phyloP scores from a whole-genome alignment of 2,888 invertebrate genomes.

The Ophion ellenae region DNA sequence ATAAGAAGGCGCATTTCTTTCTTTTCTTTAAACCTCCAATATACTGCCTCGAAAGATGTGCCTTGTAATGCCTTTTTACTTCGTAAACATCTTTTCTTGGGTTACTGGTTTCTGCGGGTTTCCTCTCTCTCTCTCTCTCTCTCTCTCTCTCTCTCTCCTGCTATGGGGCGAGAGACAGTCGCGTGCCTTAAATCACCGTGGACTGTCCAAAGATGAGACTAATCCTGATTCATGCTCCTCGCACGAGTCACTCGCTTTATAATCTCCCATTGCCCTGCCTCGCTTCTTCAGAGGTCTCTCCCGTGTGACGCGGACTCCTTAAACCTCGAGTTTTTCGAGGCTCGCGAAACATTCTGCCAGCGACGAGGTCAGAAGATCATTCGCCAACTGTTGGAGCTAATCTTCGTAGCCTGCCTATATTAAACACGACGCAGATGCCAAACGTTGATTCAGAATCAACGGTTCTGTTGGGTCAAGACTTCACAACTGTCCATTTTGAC shows the following conservation, averaged over 20 bases:
- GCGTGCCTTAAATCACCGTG: conserved; percentile 76
- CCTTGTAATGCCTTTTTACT: conserved; percentile 63
- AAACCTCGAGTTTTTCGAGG: conserved; percentile 31
- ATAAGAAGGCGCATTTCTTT: conserved; percentile 73
- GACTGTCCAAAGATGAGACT: conserved; percentile 76
- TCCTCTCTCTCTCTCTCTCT: conserved; percentile 39
- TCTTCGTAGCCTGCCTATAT: neutral
- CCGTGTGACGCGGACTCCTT: conserved; percentile 43
- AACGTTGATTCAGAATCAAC: neutral
- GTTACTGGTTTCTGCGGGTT: conserved; percentile 56
- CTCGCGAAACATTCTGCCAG: conserved; percentile 23
- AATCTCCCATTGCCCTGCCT: conserved; percentile 20
- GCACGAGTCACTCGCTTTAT: conserved; percentile 58
- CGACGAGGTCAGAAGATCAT: conserved; percentile 25
- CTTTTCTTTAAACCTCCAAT: conserved; percentile 66
- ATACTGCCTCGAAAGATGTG: conserved; percentile 60
- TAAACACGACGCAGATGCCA: neutral
- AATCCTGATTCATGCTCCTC: conserved; percentile 79
- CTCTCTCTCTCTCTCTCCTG: conserved; percentile 43
- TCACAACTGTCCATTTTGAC: too few species aligned
- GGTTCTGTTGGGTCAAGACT: neutral
- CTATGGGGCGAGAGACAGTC: conserved; percentile 59
- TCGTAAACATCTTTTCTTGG: conserved; percentile 62
- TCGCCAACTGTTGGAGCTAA: neutral
- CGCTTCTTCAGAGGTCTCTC: conserved; percentile 16